Evolutionary conservation across 2,888 invertebrate genomes (phyloP).

Genomic region (Philaethria dido): DNA sequence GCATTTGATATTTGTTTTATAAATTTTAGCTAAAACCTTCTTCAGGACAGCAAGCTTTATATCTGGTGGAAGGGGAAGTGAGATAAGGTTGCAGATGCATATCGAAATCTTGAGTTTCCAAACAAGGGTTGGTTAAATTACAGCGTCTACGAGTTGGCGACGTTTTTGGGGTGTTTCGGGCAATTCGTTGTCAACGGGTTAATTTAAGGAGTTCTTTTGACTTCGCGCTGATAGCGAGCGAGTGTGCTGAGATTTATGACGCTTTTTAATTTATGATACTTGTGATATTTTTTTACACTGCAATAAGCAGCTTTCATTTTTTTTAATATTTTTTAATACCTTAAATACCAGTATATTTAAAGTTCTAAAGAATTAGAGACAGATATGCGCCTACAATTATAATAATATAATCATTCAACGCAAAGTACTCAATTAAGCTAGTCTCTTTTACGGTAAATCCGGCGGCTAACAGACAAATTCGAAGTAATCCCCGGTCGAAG

Average conservation of each 20-base stretch:
- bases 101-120: slow-evolving; percentile 74
- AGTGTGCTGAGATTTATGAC: slow-evolving; percentile 29
- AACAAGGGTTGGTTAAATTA: slow-evolving; percentile 76
- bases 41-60: slow-evolving; percentile 26
- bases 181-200: slow-evolving; percentile 68
- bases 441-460: slow-evolving; percentile 7
- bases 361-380: too few relatives aligned
- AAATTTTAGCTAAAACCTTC: not conserved
- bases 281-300: slow-evolving; percentile 3
- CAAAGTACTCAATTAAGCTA: slow-evolving; percentile 13
- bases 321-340: not conserved
- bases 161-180: slow-evolving; percentile 52
- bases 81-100: slow-evolving; percentile 48
- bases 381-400: too few relatives aligned
- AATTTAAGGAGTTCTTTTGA: slow-evolving; percentile 58
- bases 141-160: slow-evolving; percentile 57
- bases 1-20: too few relatives aligned
- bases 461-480: slow-evolving; percentile 19
- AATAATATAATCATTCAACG: not conserved
- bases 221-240: slow-evolving; percentile 40
- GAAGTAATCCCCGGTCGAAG: slow-evolving; percentile 52
- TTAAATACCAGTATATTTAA: not conserved
- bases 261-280: slow-evolving; percentile 28
- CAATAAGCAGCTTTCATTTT: not conserved
- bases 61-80: slow-evolving; percentile 50